Percentiles rank a stretch among this genome's conserved stretches.
phyloP scores from a whole-genome alignment of 2,888 invertebrate genomes.

The Microdon myrmicae region DNA sequence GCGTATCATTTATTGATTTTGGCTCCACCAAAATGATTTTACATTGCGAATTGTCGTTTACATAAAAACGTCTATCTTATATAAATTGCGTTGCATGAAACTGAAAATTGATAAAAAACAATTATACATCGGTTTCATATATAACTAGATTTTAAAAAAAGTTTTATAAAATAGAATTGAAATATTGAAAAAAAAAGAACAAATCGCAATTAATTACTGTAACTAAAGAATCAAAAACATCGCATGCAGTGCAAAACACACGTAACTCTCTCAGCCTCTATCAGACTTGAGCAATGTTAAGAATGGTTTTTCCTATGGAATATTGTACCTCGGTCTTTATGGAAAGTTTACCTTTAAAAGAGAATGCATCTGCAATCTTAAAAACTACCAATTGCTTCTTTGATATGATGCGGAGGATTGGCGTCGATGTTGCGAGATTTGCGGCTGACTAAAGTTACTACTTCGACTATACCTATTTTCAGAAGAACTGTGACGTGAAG shows the following conservation, averaged over 20 bases:
- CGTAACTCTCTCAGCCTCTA: conserved; percentile 37
- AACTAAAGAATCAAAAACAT: conserved; percentile 18
- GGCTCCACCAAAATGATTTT: too few species aligned
- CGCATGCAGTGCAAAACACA: conserved; percentile 45
- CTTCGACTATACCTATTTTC: conserved; percentile 44
- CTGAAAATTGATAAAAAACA: conserved; percentile 50
- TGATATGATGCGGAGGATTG: conserved; percentile 40
- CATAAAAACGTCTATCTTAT: conserved; percentile 26
- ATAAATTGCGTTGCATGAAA: conserved; percentile 51
- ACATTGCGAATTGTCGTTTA: too few species aligned
- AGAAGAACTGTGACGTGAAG: conserved; percentile 37
- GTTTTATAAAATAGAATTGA: conserved; percentile 27
- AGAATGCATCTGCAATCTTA: conserved; percentile 5
- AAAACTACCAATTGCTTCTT: conserved; percentile 36
- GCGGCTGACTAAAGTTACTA: conserved; percentile 31
- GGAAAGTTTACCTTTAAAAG: conserved; percentile 8
- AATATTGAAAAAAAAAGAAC: conserved; percentile 16
- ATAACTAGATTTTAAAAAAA: too few species aligned
- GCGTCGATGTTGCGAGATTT: conserved; percentile 44
- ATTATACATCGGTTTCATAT: conserved; percentile 33
- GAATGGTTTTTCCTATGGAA: neutral
- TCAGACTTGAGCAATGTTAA: conserved; percentile 5
- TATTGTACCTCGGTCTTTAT: conserved; percentile 6
- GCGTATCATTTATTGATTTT: too few species aligned
- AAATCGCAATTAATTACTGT: conserved; percentile 31